Percentiles rank a stretch among this genome's conserved stretches.
Conservation (phyloP, 2,797 vertebrate genomes). For the Anisognathus igniventris region DNA sequence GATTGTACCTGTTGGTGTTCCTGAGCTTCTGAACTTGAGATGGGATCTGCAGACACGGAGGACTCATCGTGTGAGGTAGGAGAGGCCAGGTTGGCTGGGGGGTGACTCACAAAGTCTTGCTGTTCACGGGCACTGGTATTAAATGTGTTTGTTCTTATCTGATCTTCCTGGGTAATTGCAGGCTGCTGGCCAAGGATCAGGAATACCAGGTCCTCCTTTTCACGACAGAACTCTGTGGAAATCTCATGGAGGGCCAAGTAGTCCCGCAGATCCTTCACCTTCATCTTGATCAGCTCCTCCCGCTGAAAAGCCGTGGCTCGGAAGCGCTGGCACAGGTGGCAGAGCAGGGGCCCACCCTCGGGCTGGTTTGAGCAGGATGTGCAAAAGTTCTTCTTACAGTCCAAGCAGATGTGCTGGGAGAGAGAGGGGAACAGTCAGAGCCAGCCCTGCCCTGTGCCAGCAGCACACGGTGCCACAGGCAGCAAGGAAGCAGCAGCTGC, state of each 20-base stretch:
- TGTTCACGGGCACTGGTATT: constrained; percentile 50
- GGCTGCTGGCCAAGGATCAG: constrained; percentile 87
- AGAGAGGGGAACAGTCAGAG: not conserved
- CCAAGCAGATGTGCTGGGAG: constrained; percentile 75
- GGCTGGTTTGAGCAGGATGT: constrained; percentile 61
- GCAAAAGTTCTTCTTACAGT: constrained; percentile 79
- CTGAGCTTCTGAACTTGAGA: constrained; percentile 49
- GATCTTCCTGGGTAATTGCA: constrained; percentile 56
- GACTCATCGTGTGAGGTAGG: constrained; percentile 57
- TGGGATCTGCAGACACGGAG: constrained; percentile 36
- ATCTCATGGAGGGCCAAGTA: constrained; percentile 90
- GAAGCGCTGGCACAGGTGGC: constrained; percentile 76
- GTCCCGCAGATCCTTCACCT: constrained; percentile 93
- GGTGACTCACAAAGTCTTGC: constrained; percentile 57
- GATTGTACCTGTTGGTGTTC: constrained; percentile 81
- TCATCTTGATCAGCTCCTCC: constrained; percentile 80
- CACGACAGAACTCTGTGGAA: constrained; percentile 88
- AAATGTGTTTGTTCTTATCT: constrained; percentile 40
- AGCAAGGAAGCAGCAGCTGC: not conserved
- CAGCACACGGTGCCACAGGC: accelerated
- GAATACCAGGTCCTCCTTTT: constrained; percentile 94
- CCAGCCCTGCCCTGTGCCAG: not conserved
- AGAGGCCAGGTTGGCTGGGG: not conserved
- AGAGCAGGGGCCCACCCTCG: constrained; percentile 68
- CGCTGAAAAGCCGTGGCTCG: constrained; percentile 75